phyloP scores from a whole-genome alignment of 1,140 invertebrate species.

The Drosophila pseudoananassae region DNA sequence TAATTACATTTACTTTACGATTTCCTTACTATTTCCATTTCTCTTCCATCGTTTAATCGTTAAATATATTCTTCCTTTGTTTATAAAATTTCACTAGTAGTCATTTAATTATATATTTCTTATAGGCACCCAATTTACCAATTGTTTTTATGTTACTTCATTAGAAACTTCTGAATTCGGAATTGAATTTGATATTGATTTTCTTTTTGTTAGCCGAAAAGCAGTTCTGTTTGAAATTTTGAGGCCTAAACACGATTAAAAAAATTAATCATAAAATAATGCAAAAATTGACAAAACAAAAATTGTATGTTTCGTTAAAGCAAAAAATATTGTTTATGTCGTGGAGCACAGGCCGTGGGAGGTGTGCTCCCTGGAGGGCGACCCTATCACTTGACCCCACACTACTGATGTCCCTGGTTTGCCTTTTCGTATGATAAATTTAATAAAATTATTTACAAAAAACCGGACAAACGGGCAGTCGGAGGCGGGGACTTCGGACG shows the following conservation, averaged over 20 bases:
- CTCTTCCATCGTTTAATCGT: constrained; percentile 28
- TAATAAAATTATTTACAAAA: constrained; percentile 83
- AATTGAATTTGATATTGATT: constrained; percentile 35
- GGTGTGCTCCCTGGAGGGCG: neutral
- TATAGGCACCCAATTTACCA: constrained; percentile 84
- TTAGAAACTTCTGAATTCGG: constrained; percentile 42
- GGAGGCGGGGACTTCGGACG: neutral
- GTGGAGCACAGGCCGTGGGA: neutral
- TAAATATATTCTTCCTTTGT: constrained; percentile 66
- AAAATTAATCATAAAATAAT: constrained; percentile 22
- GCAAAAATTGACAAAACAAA: constrained; percentile 27
- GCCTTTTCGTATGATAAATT: constrained; percentile 66
- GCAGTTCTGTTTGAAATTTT: constrained; percentile 48
- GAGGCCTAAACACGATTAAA: constrained; percentile 33
- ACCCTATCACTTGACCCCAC: constrained; percentile 14
- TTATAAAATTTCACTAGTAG: constrained; percentile 84
- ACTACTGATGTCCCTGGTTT: constrained; percentile 17
- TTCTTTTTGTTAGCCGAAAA: constrained; percentile 33
- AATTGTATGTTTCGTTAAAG: constrained; percentile 18
- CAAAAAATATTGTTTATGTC: constrained; percentile 30
- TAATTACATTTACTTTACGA: constrained; percentile 59
- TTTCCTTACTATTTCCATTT: constrained; percentile 57
- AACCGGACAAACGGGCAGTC: constrained; percentile 31
- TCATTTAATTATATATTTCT: constrained; percentile 74
- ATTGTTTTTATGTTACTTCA: constrained; percentile 71